A percentile compares a stretch with the other conserved stretches of the same genome.
phyloP scores from a whole-genome alignment of 2,113 vertebrate genomes.

The Nansenia antarctica region DNA sequence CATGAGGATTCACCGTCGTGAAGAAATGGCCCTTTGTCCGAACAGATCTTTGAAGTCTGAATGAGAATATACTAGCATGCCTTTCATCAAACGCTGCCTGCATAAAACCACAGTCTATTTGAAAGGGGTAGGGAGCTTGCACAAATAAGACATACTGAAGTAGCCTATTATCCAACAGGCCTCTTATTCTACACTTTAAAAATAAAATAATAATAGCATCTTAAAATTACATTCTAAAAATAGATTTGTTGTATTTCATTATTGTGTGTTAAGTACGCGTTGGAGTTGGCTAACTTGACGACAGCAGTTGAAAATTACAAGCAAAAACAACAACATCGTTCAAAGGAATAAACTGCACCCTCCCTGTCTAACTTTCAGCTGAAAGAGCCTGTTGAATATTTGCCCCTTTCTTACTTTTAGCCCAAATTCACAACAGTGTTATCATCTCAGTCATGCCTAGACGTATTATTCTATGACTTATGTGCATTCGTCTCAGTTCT shows the following conservation, averaged over 20 bases:
- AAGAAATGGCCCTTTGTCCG: constrained; percentile 95
- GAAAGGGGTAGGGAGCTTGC: constrained; percentile 64
- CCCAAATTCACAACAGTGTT: too few relatives aligned
- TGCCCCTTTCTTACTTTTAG: too few relatives aligned
- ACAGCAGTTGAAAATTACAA: not conserved
- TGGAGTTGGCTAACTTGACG: not conserved
- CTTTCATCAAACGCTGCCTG: constrained; percentile 87
- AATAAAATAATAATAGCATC: too few relatives aligned
- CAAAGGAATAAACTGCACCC: too few relatives aligned
- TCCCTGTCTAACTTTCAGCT: too few relatives aligned
- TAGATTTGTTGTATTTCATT: not conserved
- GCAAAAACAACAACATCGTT: not conserved
- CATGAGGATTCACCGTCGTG: constrained; percentile 99
- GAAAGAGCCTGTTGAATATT: not conserved
- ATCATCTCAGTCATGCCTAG: too few relatives aligned
- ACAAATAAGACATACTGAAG: constrained; percentile 19
- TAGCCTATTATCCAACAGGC: not conserved
- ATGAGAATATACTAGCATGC: constrained; percentile 86
- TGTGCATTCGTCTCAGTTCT: too few relatives aligned
- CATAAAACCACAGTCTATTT: constrained; percentile 83
- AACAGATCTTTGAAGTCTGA: constrained; percentile 94
- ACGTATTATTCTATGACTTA: too few relatives aligned
- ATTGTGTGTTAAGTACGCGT: not conserved
- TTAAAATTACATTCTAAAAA: not conserved
- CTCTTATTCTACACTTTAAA: not conserved